Base-by-base conservation (phyloP, 2,888 invertebrate species). In the Globia sparganii region DNA sequence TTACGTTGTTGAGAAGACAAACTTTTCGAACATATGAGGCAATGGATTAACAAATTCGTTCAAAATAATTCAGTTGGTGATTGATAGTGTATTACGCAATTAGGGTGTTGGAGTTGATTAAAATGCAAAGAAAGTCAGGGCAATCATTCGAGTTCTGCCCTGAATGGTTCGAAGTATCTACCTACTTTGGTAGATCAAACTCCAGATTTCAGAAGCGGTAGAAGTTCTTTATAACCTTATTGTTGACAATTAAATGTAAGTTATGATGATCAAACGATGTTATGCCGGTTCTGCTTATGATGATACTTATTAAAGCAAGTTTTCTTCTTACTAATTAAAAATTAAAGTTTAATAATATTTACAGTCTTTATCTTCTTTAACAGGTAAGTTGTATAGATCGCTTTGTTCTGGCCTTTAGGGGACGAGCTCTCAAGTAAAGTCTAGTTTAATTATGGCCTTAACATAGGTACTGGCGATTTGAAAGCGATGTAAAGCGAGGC, bases 191-290 rank as follows among this genome's bases (percentile, higher is more conserved):
- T 4, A 72, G 15, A 40, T 49, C 34, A 64, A 64, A 34, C 21
- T 65, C 8, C 15, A 70, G 18, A 62, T 77, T 78, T 40, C 56
- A 25, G n/a, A 73, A 58, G 34, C 58, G n/a, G 4, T 11, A 25
- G 18, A 58, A 77, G n/a, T 68, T 34, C 13, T 0, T 21, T 37
- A 43, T 43, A 67, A 34, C 21, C 43, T 18, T 34, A 25, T 25
- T 62, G 53, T 59, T 70, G 58, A 69, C n/a, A 58, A 40, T 65
- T 69, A 25, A 58, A 65, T 43, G 77, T 53, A 59, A n/a, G n/a
- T 53, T 53, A 28, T 4, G 31, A 43, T n/a, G 15, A 78, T 53
- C 25, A 72, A 28, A 78, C 13, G 43, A 71, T 21, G 6, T 65
- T 46, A 31, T 11, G 34, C 40, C n/a, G 28, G 21, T 28, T 13